phyloP scores from a whole-genome alignment of 1,140 invertebrate species.

The Aphelenchoides fujianensis region DNA sequence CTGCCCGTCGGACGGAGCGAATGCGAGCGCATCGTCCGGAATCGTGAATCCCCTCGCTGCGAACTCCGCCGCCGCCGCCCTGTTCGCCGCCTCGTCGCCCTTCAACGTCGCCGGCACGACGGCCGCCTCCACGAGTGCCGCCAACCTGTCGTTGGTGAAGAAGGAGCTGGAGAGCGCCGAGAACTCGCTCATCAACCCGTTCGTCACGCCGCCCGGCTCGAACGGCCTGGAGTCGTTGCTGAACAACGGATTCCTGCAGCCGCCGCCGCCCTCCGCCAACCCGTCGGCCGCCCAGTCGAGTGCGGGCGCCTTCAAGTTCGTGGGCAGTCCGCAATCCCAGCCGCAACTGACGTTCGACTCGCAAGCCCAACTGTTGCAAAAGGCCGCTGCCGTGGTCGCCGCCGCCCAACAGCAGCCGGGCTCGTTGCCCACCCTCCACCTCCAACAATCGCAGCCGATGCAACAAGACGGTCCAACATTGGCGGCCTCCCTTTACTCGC shows the following conservation, averaged over 20 bases:
- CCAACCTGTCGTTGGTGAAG: background rate
- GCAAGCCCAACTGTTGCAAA: background rate
- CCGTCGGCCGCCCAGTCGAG: background rate
- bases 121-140: background rate
- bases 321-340: background rate
- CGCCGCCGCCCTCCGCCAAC: background rate
- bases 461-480: background rate
- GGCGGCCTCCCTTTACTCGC: background rate
- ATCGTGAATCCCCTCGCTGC: background rate
- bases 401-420: background rate
- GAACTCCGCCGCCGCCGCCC: too few relatives aligned
- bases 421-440: background rate
- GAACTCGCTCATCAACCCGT: background rate
- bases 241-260: background rate
- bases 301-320: background rate
- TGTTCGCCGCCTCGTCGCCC: too few relatives aligned
- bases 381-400: background rate
- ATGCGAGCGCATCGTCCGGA: background rate
- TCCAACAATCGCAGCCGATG: background rate
- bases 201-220: background rate
- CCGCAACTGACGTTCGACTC: background rate
- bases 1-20: background rate
- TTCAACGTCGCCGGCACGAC: too few relatives aligned
- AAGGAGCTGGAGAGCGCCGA: background rate
- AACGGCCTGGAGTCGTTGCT: background rate